Conservation (phyloP, 2,888 invertebrate genomes). For the Athalia circularis region DNA sequence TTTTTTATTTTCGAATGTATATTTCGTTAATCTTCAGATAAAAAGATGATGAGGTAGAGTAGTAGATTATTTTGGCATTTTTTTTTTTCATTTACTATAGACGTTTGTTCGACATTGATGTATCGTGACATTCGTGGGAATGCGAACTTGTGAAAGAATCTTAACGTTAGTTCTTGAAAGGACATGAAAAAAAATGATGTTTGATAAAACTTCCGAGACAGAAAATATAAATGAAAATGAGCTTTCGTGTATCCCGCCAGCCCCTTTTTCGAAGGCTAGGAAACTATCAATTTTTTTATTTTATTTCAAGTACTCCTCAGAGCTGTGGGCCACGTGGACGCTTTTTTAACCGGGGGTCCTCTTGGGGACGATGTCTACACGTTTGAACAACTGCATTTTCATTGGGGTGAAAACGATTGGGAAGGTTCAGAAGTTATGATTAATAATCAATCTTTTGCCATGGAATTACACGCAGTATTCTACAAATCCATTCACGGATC, state of each 20-base stretch:
- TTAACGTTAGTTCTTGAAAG: too few species aligned
- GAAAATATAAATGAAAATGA: not conserved
- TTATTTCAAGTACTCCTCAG: slow-evolving; percentile 78
- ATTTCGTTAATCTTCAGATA: too few species aligned
- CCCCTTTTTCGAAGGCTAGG: too few species aligned
- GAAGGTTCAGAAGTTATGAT: slow-evolving; percentile 88
- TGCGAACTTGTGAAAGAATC: too few species aligned
- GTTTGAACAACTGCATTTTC: slow-evolving; percentile 88
- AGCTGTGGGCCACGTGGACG: slow-evolving; percentile 76
- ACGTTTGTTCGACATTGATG: too few species aligned
- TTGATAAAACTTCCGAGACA: not conserved
- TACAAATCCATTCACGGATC: slow-evolving; percentile 81
- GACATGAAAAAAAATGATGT: not conserved
- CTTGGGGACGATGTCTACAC: slow-evolving; percentile 78
- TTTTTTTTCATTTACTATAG: too few species aligned
- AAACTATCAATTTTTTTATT: slow-evolving; percentile 10
- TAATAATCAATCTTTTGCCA: slow-evolving; percentile 81
- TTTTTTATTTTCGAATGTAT: too few species aligned
- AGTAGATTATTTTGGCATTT: too few species aligned
- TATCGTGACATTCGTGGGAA: too few species aligned
- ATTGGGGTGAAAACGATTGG: slow-evolving; percentile 87
- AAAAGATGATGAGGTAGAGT: too few species aligned
- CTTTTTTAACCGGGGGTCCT: slow-evolving; percentile 81
- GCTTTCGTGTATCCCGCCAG: too few species aligned
- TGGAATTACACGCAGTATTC: slow-evolving; percentile 88